A percentile compares a stretch with the other conserved stretches of the same genome.
Conservation (phyloP, 1,140 invertebrate genomes). For the Neodiprion fabricii region DNA sequence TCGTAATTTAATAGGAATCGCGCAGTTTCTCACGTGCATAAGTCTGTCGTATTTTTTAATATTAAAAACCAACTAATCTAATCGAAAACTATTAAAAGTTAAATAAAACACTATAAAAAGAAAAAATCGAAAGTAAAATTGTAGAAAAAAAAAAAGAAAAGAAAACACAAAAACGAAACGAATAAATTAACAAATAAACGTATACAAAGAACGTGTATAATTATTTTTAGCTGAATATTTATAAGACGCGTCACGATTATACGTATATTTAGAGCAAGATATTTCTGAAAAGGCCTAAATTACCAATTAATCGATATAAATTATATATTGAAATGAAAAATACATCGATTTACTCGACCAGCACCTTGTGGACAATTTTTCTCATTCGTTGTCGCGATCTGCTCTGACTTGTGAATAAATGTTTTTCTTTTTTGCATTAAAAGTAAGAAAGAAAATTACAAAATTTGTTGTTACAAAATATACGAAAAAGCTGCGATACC, state of each 20-base stretch:
- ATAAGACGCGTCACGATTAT: not conserved
- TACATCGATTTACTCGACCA: too few relatives aligned
- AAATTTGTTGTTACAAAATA: too few relatives aligned
- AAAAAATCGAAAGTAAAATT: not conserved
- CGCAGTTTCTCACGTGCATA: not conserved
- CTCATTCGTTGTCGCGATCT: too few relatives aligned
- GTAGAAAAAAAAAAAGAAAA: not conserved
- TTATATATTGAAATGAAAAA: too few relatives aligned
- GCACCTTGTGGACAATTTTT: too few relatives aligned
- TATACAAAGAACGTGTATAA: not conserved
- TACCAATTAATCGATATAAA: too few relatives aligned
- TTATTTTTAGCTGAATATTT: slow-evolving; percentile 5
- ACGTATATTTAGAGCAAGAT: not conserved
- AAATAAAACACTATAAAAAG: not conserved
- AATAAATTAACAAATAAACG: not conserved
- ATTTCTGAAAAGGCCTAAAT: not conserved
- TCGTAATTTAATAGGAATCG: not conserved
- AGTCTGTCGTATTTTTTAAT: not conserved
- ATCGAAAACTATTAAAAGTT: not conserved
- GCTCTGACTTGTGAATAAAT: too few relatives aligned
- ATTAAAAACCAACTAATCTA: not conserved
- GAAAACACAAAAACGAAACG: not conserved
- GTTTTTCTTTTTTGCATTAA: too few relatives aligned
- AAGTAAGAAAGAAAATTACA: too few relatives aligned
- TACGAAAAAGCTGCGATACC: too few relatives aligned